Percentiles rank a stretch among this genome's conserved stretches.
Evolutionary conservation across 1,140 invertebrate genomes (phyloP).

Genomic region (Cydia amplana): DNA sequence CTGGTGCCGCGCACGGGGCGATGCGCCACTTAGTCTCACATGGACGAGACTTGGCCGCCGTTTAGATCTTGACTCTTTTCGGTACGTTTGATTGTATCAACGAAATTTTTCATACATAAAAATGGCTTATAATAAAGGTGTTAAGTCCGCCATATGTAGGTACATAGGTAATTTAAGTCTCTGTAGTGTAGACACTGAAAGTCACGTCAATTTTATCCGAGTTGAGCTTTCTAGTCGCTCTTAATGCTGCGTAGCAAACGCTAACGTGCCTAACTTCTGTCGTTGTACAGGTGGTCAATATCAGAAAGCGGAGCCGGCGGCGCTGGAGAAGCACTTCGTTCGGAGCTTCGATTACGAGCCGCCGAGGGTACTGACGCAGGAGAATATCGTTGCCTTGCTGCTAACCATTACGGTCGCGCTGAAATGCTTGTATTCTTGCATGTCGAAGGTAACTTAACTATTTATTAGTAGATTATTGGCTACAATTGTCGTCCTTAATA

Average conservation of each 20-base stretch:
- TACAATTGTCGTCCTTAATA: not conserved
- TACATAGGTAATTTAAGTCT: too few species aligned
- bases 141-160: too few species aligned
- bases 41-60: slow-evolving; percentile 56
- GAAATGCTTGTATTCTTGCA: slow-evolving; percentile 88
- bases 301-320: slow-evolving; percentile 81
- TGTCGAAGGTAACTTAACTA: slow-evolving; percentile 84
- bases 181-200: not conserved
- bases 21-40: slow-evolving; percentile 58
- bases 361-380: slow-evolving; percentile 88
- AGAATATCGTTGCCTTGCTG: slow-evolving; percentile 89
- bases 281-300: slow-evolving; percentile 63
- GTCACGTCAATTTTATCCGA: too few species aligned
- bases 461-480: not conserved
- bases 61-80: slow-evolving; percentile 57
- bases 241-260: too few species aligned
- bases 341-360: slow-evolving; percentile 81
- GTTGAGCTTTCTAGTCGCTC: too few species aligned
- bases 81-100: slow-evolving; percentile 39
- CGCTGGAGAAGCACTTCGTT: slow-evolving; percentile 81
- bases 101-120: not conserved
- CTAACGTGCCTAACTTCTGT: too few species aligned
- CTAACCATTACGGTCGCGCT: slow-evolving; percentile 90
- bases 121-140: too few species aligned
- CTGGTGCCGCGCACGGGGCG: slow-evolving; percentile 56